Base-by-base conservation (phyloP, 2,888 invertebrate species). In the Luperina testacea region DNA sequence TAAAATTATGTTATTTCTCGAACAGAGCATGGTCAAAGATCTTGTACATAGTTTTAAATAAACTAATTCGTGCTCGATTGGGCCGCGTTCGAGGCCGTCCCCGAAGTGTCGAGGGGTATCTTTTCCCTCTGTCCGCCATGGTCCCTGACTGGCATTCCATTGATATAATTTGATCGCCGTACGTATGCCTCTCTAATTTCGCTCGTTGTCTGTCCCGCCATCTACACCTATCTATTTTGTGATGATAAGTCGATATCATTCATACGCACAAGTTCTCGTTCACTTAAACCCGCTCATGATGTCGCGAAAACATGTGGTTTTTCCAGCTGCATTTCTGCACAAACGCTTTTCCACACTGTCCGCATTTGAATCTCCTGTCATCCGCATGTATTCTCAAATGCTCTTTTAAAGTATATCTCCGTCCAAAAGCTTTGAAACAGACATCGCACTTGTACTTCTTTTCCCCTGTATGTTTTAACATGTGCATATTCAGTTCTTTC, bases 311-410 rank as follows among this genome's bases (percentile, higher is more conserved):
- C 89, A 88, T 86, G 68, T 88, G 88, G 64, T 75, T 83, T 53
- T 83, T 89, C 88, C 84, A 88, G 38, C 84, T 88, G n/a, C 88
- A 88, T 71, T 89, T 88, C 32, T 89, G 88, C 20, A 88, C 83
- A 51, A 88, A 88, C 0, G 87, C 78, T 27, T 86, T 82, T 0
- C 76, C 84, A 64, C 89, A 88, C n/a, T 78, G 70, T 5, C 75
- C 79, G 15, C 88, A 88, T 68, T 88, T 88, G 13, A 83, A 88
- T 13, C 86, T 70, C 17, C 83, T 89, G 53, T 86, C 87, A 45
- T 88, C 79, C 0, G 84, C 77, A 45, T 88, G 88, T 70, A 86
- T 87, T n/a, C 87, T 77, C 42, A 90, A 13, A 78, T 88, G 88
- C 53, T 89, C 85, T 17, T 57, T 82, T 63, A 88, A 67, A 6